Percentiles rank a stretch among this genome's conserved stretches.
These are phyloP conservation scores for Vidua chalybeata DNA, from an alignment of 2,113 vertebrate species.

Conservation along the genomic window DNA sequence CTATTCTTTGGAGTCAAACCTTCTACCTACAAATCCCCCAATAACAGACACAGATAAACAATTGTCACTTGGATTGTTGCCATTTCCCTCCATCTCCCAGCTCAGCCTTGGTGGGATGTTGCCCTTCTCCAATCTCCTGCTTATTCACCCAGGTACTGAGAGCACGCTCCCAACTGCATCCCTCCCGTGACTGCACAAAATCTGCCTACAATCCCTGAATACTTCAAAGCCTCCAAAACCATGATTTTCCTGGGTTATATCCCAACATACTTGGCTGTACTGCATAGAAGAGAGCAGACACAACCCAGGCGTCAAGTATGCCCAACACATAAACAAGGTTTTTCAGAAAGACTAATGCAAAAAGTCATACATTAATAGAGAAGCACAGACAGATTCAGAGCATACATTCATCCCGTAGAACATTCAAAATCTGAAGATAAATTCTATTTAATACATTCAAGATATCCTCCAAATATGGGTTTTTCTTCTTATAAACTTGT, in stretches of 20 bases:
- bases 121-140: neutral
- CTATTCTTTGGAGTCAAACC: neutral
- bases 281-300: neutral
- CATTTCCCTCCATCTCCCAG: neutral
- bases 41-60: neutral
- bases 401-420: neutral
- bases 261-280: neutral
- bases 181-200: neutral
- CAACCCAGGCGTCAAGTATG: neutral
- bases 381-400: neutral
- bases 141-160: neutral
- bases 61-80: neutral
- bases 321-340: neutral
- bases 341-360: neutral
- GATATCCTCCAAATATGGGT: neutral
- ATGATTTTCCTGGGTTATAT: neutral
- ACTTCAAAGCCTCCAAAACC: neutral
- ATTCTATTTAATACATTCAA: neutral
- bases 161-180: accelerated
- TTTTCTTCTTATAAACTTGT: neutral
- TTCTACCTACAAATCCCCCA: neutral
- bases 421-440: neutral
- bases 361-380: neutral
- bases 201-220: neutral
- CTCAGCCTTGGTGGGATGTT: neutral